Evolutionary conservation across 1,140 invertebrate genomes (phyloP).

Genomic region (Diabrotica virgifera): DNA sequence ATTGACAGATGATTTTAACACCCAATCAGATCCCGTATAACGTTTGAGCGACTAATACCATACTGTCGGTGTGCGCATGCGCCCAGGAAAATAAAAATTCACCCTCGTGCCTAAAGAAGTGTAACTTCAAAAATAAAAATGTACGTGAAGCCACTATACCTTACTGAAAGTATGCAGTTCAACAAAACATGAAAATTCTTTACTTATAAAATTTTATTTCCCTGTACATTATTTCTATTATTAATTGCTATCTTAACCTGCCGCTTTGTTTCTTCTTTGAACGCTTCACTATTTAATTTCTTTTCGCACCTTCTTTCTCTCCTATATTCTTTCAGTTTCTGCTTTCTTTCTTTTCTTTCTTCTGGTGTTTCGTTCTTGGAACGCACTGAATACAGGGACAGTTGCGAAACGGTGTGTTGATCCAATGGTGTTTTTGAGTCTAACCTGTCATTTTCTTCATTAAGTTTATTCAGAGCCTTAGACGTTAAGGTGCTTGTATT

Average conservation of each 20-base stretch:
- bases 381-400: conserved; percentile 70
- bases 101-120: too few species aligned
- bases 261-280: conserved; percentile 83
- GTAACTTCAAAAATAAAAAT: too few species aligned
- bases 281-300: conserved; percentile 81
- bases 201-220: conserved; percentile 56
- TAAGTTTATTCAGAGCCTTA: conserved; percentile 65
- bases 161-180: too few species aligned
- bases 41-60: too few species aligned
- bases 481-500: conserved; percentile 62
- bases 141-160: too few species aligned
- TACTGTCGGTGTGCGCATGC: too few species aligned
- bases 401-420: conserved; percentile 65
- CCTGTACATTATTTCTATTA: conserved; percentile 69
- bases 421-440: conserved; percentile 53
- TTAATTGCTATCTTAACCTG: conserved; percentile 77
- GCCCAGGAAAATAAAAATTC: too few species aligned
- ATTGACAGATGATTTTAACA: too few species aligned
- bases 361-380: conserved; percentile 80
- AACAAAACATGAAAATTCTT: background rate
- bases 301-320: conserved; percentile 80
- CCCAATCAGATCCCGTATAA: too few species aligned
- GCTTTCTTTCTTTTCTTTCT: conserved; percentile 78
- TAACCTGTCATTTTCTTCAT: conserved; percentile 52
- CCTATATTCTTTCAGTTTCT: conserved; percentile 78